Conservation (phyloP, 2,888 invertebrate species). For the Campopleginae sp. region DNA sequence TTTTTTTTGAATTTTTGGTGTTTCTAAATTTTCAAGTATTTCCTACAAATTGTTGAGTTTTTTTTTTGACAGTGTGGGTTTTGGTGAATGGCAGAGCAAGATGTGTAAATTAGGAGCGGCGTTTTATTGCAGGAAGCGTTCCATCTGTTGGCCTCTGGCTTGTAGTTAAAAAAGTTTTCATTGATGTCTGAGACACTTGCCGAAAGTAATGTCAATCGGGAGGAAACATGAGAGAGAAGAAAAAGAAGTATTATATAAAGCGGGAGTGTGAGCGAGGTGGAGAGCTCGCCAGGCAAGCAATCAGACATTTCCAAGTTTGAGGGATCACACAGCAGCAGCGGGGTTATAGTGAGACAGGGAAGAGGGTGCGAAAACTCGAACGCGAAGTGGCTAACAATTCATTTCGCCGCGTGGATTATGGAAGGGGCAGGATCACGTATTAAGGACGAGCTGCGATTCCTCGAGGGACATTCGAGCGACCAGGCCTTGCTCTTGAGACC, state of each 20-base stretch:
- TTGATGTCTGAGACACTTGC: not conserved
- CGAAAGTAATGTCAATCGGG: not conserved
- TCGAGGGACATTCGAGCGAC: constrained; percentile 40
- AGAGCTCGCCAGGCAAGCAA: constrained; percentile 12
- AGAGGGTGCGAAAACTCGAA: constrained; percentile 15
- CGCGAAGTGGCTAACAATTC: constrained; percentile 54
- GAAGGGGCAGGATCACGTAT: constrained; percentile 54
- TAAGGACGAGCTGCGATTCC: constrained; percentile 58
- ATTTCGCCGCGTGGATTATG: constrained; percentile 34
- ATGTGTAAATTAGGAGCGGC: not conserved
- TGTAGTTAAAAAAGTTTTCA: constrained; percentile 16
- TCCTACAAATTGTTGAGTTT: too few species aligned
- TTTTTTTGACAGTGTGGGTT: not conserved
- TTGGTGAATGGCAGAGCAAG: not conserved
- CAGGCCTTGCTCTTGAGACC: constrained; percentile 29
- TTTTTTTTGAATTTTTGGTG: too few species aligned
- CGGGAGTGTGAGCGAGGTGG: not conserved
- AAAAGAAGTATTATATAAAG: constrained; percentile 17
- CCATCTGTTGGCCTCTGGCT: not conserved
- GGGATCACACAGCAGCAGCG: not conserved
- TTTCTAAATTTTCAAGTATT: too few species aligned
- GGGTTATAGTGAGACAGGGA: constrained; percentile 24
- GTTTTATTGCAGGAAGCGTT: not conserved
- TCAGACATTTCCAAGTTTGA: constrained; percentile 32
- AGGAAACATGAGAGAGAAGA: not conserved